Conservation (phyloP, 2,113 vertebrate species). For the Bubalus kerabau region DNA sequence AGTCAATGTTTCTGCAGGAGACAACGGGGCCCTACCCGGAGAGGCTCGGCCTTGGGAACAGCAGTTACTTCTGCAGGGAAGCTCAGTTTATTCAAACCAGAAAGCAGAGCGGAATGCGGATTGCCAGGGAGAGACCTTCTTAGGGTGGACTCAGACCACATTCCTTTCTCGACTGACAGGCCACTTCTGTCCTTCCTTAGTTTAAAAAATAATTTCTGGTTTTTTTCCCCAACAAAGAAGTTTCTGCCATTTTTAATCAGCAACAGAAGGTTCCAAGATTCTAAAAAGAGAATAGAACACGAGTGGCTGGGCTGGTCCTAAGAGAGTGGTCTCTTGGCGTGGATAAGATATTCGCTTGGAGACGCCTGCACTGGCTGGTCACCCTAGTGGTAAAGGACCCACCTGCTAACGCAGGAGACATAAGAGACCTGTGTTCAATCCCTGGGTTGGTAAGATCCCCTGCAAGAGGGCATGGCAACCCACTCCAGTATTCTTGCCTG, state of each 20-base stretch:
- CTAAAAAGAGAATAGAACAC: background rate
- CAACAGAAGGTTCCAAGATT: background rate
- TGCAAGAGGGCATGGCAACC: background rate
- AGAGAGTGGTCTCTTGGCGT: background rate
- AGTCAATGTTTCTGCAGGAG: background rate
- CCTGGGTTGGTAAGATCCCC: background rate
- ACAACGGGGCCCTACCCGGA: fast-evolving
- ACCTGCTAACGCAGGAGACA: too few relatives aligned
- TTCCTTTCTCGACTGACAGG: background rate
- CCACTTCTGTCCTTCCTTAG: background rate
- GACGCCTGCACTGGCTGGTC: too few relatives aligned
- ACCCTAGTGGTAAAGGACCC: too few relatives aligned
- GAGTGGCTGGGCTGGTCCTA: background rate
- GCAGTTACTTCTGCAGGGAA: background rate
- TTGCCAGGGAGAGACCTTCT: background rate
- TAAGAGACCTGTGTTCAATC: background rate
- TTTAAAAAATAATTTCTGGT: background rate
- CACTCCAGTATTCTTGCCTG: background rate
- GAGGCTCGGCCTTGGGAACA: background rate
- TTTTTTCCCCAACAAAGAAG: background rate
- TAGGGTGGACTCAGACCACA: background rate
- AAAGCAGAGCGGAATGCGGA: background rate
- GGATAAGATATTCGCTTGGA: background rate
- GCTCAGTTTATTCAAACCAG: background rate
- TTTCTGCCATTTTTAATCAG: background rate